phyloP scores from a whole-genome alignment of 2,888 invertebrate species.

The Caenorhabditis japonica region DNA sequence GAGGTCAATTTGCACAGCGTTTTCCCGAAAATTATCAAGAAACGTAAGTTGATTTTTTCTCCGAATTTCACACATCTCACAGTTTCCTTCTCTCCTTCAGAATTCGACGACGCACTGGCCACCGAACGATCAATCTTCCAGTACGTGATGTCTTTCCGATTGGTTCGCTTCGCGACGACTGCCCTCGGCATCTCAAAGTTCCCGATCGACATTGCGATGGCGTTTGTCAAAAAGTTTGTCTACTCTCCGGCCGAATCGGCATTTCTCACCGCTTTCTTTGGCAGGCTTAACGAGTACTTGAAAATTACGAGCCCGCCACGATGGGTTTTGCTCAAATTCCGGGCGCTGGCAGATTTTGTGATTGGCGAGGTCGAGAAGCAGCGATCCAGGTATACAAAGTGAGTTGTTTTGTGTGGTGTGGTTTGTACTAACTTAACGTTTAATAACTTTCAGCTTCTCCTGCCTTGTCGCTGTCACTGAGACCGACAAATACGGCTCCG shows the following conservation, averaged over 20 bases:
- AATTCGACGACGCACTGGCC: constrained; percentile 67
- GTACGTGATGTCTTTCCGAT: constrained; percentile 68
- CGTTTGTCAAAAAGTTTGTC: constrained; percentile 60
- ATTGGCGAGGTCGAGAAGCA: constrained; percentile 63
- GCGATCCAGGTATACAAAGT: constrained; percentile 55
- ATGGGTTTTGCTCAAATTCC: constrained; percentile 59
- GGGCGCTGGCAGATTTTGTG: constrained; percentile 58
- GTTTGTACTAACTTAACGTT: too few species aligned
- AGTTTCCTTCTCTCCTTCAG: too few species aligned
- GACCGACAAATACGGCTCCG: constrained; percentile 36
- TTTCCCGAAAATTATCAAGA: constrained; percentile 58
- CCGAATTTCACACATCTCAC: too few species aligned
- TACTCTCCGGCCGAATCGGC: constrained; percentile 14
- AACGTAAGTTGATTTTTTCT: constrained; percentile 62
- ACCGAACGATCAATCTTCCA: constrained; percentile 63
- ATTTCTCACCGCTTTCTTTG: constrained; percentile 23
- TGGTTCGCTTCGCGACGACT: constrained; percentile 63
- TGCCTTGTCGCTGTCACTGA: constrained; percentile 64
- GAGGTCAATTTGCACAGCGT: constrained; percentile 47
- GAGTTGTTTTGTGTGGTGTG: constrained; percentile 9
- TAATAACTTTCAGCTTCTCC: constrained; percentile 52
- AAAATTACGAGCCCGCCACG: constrained; percentile 52
- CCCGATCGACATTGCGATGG: constrained; percentile 58
- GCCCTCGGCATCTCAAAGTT: constrained; percentile 61
- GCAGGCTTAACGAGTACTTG: constrained; percentile 57